A percentile compares a stretch with the other conserved stretches of the same genome.
Evolutionary conservation across 2,888 invertebrate species (phyloP).

Genomic region (Achlya flavicornis): DNA sequence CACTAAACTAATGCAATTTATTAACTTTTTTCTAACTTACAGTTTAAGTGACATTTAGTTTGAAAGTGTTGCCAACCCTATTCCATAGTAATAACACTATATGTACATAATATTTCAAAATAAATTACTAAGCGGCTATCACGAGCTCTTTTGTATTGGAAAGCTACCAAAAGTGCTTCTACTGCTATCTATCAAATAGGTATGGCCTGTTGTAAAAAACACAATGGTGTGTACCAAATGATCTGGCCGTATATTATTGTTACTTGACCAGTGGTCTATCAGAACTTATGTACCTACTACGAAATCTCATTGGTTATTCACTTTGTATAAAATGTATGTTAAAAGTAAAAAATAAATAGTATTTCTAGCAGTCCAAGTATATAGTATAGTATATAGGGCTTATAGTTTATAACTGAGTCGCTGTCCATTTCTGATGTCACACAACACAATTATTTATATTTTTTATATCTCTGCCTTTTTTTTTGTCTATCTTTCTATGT

Average conservation of each 20-base stretch:
- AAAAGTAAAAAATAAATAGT: too few relatives aligned
- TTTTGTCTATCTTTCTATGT: too few relatives aligned
- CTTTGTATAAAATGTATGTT: background rate
- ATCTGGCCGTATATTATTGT: constrained; percentile 3
- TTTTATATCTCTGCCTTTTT: too few relatives aligned
- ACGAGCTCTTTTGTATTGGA: constrained; percentile 23
- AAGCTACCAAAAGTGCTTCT: constrained; percentile 27
- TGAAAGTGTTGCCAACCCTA: constrained; percentile 1
- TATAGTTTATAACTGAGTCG: too few relatives aligned
- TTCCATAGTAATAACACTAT: background rate
- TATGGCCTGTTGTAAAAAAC: constrained; percentile 19
- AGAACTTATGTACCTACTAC: background rate
- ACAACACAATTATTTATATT: too few relatives aligned
- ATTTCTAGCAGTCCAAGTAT: too few relatives aligned
- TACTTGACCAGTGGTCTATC: constrained; percentile 9
- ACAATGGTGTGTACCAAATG: constrained; percentile 13
- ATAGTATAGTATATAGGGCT: too few relatives aligned
- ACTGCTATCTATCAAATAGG: constrained; percentile 32
- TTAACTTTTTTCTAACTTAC: too few relatives aligned
- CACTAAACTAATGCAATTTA: too few relatives aligned
- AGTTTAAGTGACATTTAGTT: too few relatives aligned
- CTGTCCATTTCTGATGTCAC: too few relatives aligned
- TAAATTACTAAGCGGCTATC: constrained; percentile 11
- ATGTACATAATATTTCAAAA: constrained; percentile 6
- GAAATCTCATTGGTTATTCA: background rate